Evolutionary conservation across 1,140 invertebrate genomes (phyloP).

Genomic region (Leptinotarsa lineolata): DNA sequence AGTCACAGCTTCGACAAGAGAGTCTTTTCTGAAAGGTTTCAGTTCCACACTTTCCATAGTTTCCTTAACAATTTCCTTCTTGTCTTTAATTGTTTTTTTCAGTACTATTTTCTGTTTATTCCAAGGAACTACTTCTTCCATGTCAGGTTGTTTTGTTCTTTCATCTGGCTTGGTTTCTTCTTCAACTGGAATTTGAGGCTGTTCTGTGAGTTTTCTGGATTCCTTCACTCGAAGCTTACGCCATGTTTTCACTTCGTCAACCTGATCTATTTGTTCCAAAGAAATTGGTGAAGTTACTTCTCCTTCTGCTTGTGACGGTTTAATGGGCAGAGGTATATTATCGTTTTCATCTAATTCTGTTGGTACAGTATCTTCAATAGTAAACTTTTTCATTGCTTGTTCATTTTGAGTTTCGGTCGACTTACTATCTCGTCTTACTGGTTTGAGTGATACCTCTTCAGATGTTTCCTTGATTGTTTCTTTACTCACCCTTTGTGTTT

Average conservation of each 20-base stretch:
- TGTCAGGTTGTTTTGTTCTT: not conserved
- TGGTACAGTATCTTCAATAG: not conserved
- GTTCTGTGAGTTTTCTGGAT: not conserved
- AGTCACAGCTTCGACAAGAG: slow-evolving; percentile 43
- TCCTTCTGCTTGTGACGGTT: not conserved
- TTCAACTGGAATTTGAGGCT: not conserved
- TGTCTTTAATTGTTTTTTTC: slow-evolving; percentile 52
- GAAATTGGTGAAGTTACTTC: slow-evolving; percentile 9
- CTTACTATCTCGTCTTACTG: too few species aligned
- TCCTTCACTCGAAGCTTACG: slow-evolving; percentile 29
- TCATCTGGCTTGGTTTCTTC: not conserved
- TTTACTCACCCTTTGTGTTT: slow-evolving; percentile 50
- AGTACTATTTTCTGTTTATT: slow-evolving; percentile 55
- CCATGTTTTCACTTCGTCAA: slow-evolving; percentile 31
- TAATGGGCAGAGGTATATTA: not conserved
- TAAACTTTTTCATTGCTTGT: not conserved
- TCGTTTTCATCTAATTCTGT: not conserved
- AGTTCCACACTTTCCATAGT: slow-evolving; percentile 23
- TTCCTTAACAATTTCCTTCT: slow-evolving; percentile 44
- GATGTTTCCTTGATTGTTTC: slow-evolving; percentile 28
- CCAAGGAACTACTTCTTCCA: slow-evolving; percentile 50
- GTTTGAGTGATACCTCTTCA: too few species aligned
- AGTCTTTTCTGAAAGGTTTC: slow-evolving; percentile 10
- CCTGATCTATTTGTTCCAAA: too few species aligned
- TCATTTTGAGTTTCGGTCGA: too few species aligned